Base-by-base conservation (phyloP, 2,797 vertebrate genomes). In the Prunella strophiata region DNA sequence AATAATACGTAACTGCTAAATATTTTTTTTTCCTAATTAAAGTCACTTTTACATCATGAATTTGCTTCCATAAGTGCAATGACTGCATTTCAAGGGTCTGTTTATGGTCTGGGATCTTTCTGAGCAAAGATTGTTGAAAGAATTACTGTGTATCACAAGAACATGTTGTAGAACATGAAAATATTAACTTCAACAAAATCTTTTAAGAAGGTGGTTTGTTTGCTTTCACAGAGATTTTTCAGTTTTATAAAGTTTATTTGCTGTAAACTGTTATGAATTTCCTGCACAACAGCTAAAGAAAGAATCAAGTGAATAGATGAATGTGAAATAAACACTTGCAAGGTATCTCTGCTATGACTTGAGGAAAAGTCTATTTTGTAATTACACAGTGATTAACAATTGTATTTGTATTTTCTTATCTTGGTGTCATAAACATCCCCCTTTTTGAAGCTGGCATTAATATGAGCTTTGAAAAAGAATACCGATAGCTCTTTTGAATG, bases 361-460 rank as follows among this genome's bases (percentile, higher is more conserved):
- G 77, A 92, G 94, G 71, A 65, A 87, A 89, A 91, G 48, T 7
- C 11, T 73, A 73, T 94, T 96, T 93, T 86, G 43, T 88, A 97
- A 97, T 96, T 96, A 95, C 70, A 93, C 25, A 82, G 51, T 91
- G 91, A 96, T 95, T 93, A 97, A 94, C 73, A 87, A 73, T 55
- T 93, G 19, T 80, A 80, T 97, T 96, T 93, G 43, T 94, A 70
- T 95, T 97, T 97, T 93, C 80, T 97, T 96, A 89, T 88, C 89
- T 73, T 67, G 52, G 92, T 97, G 91, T 96, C 94, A 96, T 91
- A 94, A 97, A 94, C 29, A 89, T 61, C 43, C 29, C 13, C 68
- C 14, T 91, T 94, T 97, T 81, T 85, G 93, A 97, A 96, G 76
- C 40, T 96, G 85, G 36, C 45, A 95, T 93, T 96, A 97, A 91